A percentile compares a stretch with the other conserved stretches of the same genome.
Conservation (phyloP, 2,113 vertebrate species). For the Poeciliopsis turrubarensis region DNA sequence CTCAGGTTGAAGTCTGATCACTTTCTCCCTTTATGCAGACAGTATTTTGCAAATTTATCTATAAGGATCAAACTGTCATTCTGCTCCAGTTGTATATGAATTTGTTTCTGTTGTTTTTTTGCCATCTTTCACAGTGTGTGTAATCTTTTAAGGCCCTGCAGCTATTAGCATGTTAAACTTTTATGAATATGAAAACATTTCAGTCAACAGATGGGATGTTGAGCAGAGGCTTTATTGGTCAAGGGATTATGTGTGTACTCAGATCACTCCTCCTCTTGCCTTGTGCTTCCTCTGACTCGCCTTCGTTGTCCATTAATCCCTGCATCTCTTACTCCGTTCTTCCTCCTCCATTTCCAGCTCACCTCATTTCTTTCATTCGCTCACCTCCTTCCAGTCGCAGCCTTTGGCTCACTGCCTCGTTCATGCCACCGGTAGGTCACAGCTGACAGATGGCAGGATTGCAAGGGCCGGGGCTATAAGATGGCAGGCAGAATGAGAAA, state of each 20-base stretch:
- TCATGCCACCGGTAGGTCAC: constrained; percentile 40
- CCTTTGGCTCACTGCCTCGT: constrained; percentile 44
- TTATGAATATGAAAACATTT: constrained; percentile 28
- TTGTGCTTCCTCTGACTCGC: not conserved
- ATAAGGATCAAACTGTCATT: no score
- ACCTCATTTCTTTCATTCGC: not conserved
- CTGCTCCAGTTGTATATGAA: not conserved
- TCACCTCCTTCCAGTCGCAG: not conserved
- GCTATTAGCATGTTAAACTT: constrained; percentile 6
- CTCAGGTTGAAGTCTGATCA: no score
- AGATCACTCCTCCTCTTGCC: constrained; percentile 2
- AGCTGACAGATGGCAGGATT: constrained; percentile 56
- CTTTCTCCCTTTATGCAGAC: no score
- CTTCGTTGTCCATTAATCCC: constrained; percentile 1
- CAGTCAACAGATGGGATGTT: constrained; percentile 38
- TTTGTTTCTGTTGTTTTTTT: not conserved
- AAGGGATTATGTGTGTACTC: constrained; percentile 39
- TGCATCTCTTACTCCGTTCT: constrained; percentile 14
- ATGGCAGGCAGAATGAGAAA: constrained; percentile 42
- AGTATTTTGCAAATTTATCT: no score
- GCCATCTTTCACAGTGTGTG: not conserved
- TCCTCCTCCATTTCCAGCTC: not conserved
- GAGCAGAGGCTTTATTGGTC: constrained; percentile 15
- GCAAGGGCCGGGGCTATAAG: constrained; percentile 35
- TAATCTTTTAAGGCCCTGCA: not conserved